Evolutionary conservation across 2,797 vertebrate species (phyloP).

Genomic region (Limosa lapponica): DNA sequence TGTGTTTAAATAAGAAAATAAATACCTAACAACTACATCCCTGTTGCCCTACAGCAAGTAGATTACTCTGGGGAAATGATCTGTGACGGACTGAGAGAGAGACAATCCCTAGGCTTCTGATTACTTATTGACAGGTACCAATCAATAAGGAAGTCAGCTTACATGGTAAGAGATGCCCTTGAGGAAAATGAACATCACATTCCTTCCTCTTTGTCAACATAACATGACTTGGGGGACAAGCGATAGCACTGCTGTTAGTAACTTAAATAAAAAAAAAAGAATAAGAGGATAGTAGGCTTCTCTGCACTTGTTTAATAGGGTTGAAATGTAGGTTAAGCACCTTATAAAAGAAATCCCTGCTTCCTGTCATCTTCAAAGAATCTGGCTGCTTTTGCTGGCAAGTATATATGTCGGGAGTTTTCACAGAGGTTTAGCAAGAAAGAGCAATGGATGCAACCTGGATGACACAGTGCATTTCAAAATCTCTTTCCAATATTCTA

Average conservation of each 20-base stretch:
- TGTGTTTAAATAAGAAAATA: background rate
- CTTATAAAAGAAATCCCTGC: background rate
- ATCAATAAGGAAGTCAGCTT: conserved; percentile 17
- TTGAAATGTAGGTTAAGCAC: conserved; percentile 20
- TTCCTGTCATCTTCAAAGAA: background rate
- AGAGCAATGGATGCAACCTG: background rate
- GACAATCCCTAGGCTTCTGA: background rate
- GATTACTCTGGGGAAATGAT: background rate
- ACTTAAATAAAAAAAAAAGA: background rate
- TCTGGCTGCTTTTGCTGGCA: background rate
- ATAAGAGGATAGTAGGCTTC: background rate
- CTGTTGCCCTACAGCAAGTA: background rate
- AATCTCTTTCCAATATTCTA: background rate
- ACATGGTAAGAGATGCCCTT: conserved; percentile 19
- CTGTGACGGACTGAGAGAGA: background rate
- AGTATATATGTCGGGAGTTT: background rate
- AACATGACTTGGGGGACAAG: background rate
- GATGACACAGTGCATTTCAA: background rate
- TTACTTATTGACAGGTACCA: conserved; percentile 8
- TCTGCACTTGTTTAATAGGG: background rate
- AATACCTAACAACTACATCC: background rate
- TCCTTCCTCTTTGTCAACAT: background rate
- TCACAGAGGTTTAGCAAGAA: background rate
- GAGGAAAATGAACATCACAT: background rate
- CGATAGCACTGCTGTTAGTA: background rate